Base-by-base conservation (phyloP, 2,113 vertebrate genomes). In the Heterocephalus glaber region DNA sequence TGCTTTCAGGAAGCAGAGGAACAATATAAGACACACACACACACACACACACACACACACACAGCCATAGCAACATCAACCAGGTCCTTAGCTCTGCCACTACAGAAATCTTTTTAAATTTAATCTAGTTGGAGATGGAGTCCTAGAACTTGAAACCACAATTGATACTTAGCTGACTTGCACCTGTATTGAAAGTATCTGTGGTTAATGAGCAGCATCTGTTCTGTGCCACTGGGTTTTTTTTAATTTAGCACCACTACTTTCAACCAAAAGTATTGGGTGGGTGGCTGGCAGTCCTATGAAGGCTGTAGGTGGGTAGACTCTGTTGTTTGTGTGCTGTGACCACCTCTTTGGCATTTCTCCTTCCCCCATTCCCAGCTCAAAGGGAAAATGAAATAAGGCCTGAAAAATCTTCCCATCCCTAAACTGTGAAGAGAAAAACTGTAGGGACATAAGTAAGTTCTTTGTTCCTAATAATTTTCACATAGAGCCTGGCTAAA, bases 211-310 rank as follows among this genome's bases (percentile, higher is more conserved):
- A 33, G 58, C 35, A 63, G 38, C 76, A 52, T 86, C 66, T 79
- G 19, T 41, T 56, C 41, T 82, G 19, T 52, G 54, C 85, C 88
- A 54, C 1, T 52, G 35, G 68, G 49, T 87, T 65, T 35, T 74
- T 44, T 91, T 58, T 92, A 56, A 94, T 96, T n/a, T 38, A 80
- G 81, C 49, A 60, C 56, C 54, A 35, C 7, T 26, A 33, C 60
- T 83, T 96, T 89, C 61, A 28, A 44, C 61, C 63, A 54, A 60
- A 58, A 47, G 24, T 35, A 83, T 66, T 90, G 86, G 52, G 49
- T n/a, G 72, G 47, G 72, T 38, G 89, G 84, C 52, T 44, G 65
- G 63, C 44, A 52, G 54, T 41, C 14, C 44, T 30, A 5, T 35
- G 33, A 20, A 70, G 56, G 70, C 76, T 63, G 61, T 44, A 35